phyloP scores from a whole-genome alignment of 2,113 vertebrate species.

The Rhea pennata region DNA sequence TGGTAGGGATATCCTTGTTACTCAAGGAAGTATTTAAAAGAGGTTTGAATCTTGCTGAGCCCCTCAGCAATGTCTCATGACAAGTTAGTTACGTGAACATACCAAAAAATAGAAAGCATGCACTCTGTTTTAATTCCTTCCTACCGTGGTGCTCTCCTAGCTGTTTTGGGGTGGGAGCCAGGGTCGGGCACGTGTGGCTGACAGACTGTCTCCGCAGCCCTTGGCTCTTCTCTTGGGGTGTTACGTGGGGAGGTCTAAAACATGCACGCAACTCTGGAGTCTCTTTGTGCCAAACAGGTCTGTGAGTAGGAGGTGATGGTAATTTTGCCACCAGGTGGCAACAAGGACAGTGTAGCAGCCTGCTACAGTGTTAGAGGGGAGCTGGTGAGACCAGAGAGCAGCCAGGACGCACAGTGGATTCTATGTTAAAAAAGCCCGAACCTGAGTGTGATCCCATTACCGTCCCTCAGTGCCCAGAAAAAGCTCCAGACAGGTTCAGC shows the following conservation, averaged over 20 bases:
- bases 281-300: background rate
- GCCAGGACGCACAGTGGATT: background rate
- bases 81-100: background rate
- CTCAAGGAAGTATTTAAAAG: background rate
- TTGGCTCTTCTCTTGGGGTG: no score
- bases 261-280: background rate
- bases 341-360: background rate
- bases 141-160: background rate
- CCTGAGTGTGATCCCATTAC: background rate
- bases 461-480: background rate
- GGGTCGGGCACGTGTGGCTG: fast-evolving
- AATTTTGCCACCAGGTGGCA: background rate
- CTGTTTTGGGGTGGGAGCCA: background rate
- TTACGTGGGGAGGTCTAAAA: background rate
- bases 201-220: background rate
- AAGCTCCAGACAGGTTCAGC: background rate
- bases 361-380: background rate
- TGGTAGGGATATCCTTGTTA: background rate
- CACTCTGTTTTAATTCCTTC: background rate
- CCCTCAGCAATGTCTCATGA: background rate
- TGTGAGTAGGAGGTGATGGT: background rate
- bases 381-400: background rate
- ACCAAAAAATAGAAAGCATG: background rate
- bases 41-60: background rate
- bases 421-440: background rate